Evolutionary conservation across 1,140 invertebrate genomes (phyloP).

Genomic region (Drosophila murphyi): DNA sequence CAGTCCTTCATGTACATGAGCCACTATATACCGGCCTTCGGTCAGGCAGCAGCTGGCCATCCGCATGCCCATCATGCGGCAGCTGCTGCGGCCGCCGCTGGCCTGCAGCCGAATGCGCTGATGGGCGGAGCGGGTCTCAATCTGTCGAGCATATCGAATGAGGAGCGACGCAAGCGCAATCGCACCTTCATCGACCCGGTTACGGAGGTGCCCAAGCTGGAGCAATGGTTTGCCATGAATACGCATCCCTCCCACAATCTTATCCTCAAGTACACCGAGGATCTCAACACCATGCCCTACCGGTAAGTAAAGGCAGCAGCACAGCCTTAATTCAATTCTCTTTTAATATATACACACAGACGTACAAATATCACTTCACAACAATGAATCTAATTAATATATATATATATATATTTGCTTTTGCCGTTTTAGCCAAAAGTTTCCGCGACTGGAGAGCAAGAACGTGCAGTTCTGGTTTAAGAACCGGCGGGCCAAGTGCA

Average conservation of each 20-base stretch:
- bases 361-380: no score
- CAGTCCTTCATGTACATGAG: conserved; percentile 96
- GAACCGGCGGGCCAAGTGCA: conserved; percentile 97
- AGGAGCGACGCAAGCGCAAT: conserved; percentile 96
- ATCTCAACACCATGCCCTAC: conserved; percentile 97
- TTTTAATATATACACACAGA: no score
- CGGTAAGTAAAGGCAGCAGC: conserved; percentile 59
- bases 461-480: conserved; percentile 99
- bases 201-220: conserved; percentile 97
- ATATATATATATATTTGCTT: neutral
- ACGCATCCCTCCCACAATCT: conserved; percentile 98
- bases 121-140: conserved; percentile 86
- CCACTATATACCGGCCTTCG: conserved; percentile 89
- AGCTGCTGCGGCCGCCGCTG: conserved; percentile 74
- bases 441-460: conserved; percentile 97
- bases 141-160: conserved; percentile 87
- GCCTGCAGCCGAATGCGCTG: conserved; percentile 70
- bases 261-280: conserved; percentile 98
- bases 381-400: conserved; percentile 3
- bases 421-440: conserved; percentile 89
- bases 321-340: neutral
- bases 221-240: conserved; percentile 98
- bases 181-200: conserved; percentile 99
- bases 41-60: conserved; percentile 84
- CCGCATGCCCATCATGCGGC: conserved; percentile 83